Evolutionary conservation across 2,888 invertebrate genomes (phyloP).

Genomic region (Ichneumoninae sp.): DNA sequence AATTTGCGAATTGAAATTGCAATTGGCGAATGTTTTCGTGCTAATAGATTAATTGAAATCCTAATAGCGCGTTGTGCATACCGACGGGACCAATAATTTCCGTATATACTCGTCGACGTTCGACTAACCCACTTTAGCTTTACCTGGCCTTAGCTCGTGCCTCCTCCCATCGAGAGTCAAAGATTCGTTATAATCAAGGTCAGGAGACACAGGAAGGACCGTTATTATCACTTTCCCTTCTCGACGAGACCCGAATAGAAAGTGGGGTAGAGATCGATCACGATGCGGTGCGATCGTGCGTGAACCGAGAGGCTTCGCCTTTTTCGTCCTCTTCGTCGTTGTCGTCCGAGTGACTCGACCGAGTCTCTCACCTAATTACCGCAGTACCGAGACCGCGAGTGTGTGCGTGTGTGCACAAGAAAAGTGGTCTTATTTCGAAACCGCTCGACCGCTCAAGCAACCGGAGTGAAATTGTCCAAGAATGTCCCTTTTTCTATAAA

Average conservation of each 20-base stretch:
- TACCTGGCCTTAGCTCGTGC: slow-evolving; percentile 28
- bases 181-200: slow-evolving; percentile 61
- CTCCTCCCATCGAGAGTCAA: slow-evolving; percentile 1
- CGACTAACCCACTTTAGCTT: slow-evolving; percentile 60
- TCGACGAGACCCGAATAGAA: slow-evolving; percentile 70
- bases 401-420: slow-evolving; percentile 24
- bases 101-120: slow-evolving; percentile 45
- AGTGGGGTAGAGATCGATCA: slow-evolving; percentile 75
- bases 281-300: slow-evolving; percentile 69
- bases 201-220: slow-evolving; percentile 49
- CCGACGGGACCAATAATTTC: slow-evolving; percentile 35
- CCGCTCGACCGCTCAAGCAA: slow-evolving; percentile 13
- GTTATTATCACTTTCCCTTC: slow-evolving; percentile 74
- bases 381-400: slow-evolving; percentile 40
- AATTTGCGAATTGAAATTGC: not conserved
- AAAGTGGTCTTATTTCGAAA: slow-evolving; percentile 54
- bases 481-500: slow-evolving; percentile 31
- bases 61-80: not conserved
- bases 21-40: not conserved
- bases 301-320: slow-evolving; percentile 65
- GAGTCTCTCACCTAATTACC: slow-evolving; percentile 61
- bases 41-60: not conserved
- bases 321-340: slow-evolving; percentile 49
- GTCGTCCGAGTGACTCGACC: slow-evolving; percentile 40
- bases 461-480: slow-evolving; percentile 58